Base-by-base conservation (phyloP, 2,113 vertebrate species). In the Puntigrus tetrazona region DNA sequence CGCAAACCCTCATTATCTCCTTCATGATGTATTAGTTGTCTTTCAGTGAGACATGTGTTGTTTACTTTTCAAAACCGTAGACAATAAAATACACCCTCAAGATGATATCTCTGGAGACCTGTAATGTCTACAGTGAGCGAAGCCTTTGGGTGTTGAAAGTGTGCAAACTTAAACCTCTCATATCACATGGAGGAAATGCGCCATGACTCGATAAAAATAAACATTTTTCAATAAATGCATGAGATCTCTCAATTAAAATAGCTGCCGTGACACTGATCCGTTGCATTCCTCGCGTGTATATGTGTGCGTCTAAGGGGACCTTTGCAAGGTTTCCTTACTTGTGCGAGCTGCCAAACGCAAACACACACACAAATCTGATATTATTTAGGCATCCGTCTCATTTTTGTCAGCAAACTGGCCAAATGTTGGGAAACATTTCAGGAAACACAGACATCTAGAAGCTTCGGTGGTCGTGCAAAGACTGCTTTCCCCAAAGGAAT, bases 331-430 rank as follows among this genome's bases (percentile, higher is more conserved):
- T 85, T 82, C 76, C 81, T 85, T 83, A 81, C 73, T 67, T 76
- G 63, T 81, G 77, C 87, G 69, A 81, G 59, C 80, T 82, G 79
- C 22, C 72, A 85, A 52, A 86, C 86, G 85, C 83, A 85, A 80
- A 70, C 78, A 65, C 41, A 65, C 41, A 76, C 81, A 86, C 57
- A 81, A 61, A 86, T 78, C 47, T 86, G 81, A 88, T 77, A 84
- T 87, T 74, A 87, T 88, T 88, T 89, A 90, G 86, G 91, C 88
- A 87, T 85, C 86, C 86, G 85, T 88, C 91, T 90, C 81, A 88
- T 89, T 92, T 91, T 81, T 93, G 91, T 93, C 90, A 92, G 91
- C 89, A 94, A 92, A 93, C 92, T 94, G 87, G 78, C 84, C 90
- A 90, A 87, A 59, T 93, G 90, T 93, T 92, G 90, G 92, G 88